These are phyloP conservation scores for Hylaeus anthracinus DNA, from an alignment of 1,140 invertebrate genomes.

Conservation along the genomic window DNA sequence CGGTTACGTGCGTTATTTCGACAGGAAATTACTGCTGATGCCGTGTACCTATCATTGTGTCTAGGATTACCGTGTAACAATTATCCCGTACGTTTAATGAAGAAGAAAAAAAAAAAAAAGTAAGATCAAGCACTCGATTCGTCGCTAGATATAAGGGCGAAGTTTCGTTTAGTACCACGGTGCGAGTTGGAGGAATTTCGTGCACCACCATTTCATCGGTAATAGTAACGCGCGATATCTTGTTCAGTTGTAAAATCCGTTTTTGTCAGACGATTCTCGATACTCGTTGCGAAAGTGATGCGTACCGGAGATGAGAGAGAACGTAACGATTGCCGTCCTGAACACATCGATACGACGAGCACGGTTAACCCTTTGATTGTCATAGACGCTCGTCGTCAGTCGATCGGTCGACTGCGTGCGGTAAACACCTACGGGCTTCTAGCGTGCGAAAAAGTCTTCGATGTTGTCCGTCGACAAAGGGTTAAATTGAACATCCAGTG, in stretches of 20 bases:
- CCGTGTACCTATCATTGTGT: conserved; percentile 54
- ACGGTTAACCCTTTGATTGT: too few species aligned
- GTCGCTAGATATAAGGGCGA: conserved; percentile 9
- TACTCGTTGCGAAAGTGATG: conserved; percentile 32
- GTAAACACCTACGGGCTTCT: too few species aligned
- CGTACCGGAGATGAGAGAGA: conserved; percentile 33
- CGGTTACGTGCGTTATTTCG: conserved; percentile 64
- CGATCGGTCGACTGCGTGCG: too few species aligned
- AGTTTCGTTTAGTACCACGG: neutral
- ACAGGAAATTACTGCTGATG: conserved; percentile 53
- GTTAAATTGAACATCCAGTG: conserved; percentile 36
- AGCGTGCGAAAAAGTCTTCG: too few species aligned
- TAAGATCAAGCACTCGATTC: neutral
- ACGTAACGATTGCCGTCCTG: conserved; percentile 74
- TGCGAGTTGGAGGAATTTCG: neutral
- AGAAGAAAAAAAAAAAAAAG: conserved; percentile 1
- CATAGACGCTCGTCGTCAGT: too few species aligned
- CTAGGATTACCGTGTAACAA: conserved; percentile 47
- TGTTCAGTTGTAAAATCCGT: conserved; percentile 15
- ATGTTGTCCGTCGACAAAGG: neutral
- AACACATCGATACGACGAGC: conserved; percentile 73
- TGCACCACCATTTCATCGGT: neutral
- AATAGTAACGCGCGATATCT: conserved; percentile 2
- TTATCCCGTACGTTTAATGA: conserved; percentile 35
- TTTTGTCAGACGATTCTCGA: conserved; percentile 42